These are phyloP conservation scores for Silurus glanis DNA, from an alignment of 2,113 vertebrate species.

Conservation along the genomic window DNA sequence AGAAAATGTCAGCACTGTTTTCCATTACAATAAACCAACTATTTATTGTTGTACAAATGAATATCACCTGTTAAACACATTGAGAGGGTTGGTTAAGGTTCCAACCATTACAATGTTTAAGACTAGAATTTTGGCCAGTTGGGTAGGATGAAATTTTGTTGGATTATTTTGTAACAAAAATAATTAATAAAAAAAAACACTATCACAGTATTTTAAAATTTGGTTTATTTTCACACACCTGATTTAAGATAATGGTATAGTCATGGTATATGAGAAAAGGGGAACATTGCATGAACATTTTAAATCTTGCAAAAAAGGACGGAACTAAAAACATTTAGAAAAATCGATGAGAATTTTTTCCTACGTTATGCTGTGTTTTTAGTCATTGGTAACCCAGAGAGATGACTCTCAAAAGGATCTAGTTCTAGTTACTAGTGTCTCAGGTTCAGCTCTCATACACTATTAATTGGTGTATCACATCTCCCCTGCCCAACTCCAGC, in stretches of 20 bases:
- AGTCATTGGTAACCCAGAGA: conserved; percentile 56
- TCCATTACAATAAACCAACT: conserved; percentile 21
- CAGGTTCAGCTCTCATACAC: conserved; percentile 80
- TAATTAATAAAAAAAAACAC: background rate
- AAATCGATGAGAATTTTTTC: background rate
- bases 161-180: background rate
- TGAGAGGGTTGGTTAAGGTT: background rate
- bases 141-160: background rate
- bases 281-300: background rate
- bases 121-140: background rate
- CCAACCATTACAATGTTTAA: background rate
- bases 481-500: conserved; percentile 67
- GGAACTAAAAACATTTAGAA: background rate
- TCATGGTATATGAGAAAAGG: background rate
- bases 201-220: background rate
- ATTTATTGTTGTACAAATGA: background rate
- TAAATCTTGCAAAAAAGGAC: background rate
- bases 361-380: conserved; percentile 4
- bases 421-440: conserved; percentile 75
- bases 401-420: conserved; percentile 67
- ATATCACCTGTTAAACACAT: background rate
- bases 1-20: conserved; percentile 28
- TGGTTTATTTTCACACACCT: too few species aligned
- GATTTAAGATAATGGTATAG: background rate
- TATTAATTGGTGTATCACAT: conserved; percentile 83